Percentiles rank a stretch among this genome's conserved stretches.
Conservation (phyloP, 2,888 invertebrate species). For the Sylvicola cinctus region DNA sequence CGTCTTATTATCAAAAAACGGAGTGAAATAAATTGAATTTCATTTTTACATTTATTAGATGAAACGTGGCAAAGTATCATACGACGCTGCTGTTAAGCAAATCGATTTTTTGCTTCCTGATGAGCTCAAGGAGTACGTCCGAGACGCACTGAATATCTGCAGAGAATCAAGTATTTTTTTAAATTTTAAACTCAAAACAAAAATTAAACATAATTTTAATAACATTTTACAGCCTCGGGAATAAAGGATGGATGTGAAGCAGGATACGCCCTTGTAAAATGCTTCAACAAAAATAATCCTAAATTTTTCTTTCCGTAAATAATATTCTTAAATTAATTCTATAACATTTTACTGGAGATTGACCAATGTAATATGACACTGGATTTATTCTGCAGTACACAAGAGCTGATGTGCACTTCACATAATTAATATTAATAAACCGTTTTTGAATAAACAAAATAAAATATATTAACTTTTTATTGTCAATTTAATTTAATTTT, state of each 20-base stretch:
- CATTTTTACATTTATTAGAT: no score
- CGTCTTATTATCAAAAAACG: no score
- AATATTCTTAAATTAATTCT: no score
- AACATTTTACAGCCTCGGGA: not conserved
- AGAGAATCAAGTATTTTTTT: not conserved
- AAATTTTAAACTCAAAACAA: not conserved
- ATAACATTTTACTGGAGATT: no score
- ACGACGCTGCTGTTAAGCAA: not conserved
- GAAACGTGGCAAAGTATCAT: not conserved
- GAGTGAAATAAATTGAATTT: no score
- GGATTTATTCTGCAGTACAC: no score
- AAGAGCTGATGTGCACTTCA: no score
- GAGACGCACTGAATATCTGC: not conserved
- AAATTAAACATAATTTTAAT: not conserved
- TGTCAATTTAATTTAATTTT: no score
- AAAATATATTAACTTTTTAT: no score
- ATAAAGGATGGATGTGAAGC: not conserved
- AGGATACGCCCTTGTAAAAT: not conserved
- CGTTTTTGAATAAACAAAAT: no score
- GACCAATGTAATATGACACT: no score
- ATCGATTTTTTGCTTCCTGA: not conserved
- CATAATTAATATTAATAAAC: no score
- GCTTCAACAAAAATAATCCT: not conserved
- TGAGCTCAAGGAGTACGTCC: not conserved
- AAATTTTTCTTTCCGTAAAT: not conserved